Evolutionary conservation across 2,888 invertebrate species (phyloP), one percentile per base, ranked within the genome.

Genomic region (Eupithecia insigniata): DNA sequence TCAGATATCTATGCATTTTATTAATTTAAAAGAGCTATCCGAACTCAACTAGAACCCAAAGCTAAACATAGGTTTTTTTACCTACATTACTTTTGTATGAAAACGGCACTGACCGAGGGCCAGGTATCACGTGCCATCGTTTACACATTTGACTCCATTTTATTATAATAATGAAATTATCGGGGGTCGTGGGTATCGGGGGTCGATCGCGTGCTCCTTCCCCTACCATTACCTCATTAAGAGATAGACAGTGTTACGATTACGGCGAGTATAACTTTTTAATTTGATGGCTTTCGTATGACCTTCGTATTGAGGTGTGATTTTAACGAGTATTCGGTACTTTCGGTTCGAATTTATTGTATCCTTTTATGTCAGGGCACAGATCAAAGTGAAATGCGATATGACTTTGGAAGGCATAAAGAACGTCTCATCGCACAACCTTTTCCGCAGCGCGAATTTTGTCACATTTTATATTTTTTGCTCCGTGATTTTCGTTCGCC

Each of bases 101-200:
- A 62, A 62, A 10, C 34, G 61, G n/a, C 12, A 10, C 4, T 34
- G n/a, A 32, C 61, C 32, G n/a, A 67, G 67, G 69, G 71, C 69
- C 81, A 78, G 83, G 82, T 83, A 86, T 85, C 89, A 91, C 90
- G 90, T 89, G 91, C 84, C 89, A 83, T 85, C 90, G 89, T 91
- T 92, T 91, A 92, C 90, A 90, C 90, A 85, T 92, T 92, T 90
- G 90, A 90, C 90, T 91, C 84, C 85, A 84, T 90, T 92, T 92
- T 91, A 92, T 92, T 92, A 90, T 89, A 88, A 91, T 91, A 93
- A 92, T 92, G 89, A 91, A 92, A 92, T 92, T 90, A 93, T 92
- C 84, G 80, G 80, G 83, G 84, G 86, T 84, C 78, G 83, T 14
- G 55, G 22, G 55, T 55, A 55, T 55, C 55, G 80, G 80, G 83